Percentiles rank a stretch among this genome's conserved stretches.
Conservation (phyloP, 2,888 invertebrate species). For the Holacanthella duospinosa region DNA sequence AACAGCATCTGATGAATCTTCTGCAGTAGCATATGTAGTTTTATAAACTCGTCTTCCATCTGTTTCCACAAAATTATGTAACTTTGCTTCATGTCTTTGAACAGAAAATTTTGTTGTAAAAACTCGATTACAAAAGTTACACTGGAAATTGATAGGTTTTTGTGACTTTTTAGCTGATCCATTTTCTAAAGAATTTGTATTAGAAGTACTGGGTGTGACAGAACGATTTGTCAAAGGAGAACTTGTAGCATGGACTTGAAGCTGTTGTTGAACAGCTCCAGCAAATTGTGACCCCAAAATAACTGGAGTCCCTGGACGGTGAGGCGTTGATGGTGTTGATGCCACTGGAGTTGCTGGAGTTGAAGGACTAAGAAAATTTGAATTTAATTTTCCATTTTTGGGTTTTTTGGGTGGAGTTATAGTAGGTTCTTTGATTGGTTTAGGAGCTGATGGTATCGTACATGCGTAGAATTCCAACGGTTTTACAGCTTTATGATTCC, state of each 20-base stretch:
- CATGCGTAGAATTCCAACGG: neutral
- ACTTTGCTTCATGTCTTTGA: neutral
- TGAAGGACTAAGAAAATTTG: neutral
- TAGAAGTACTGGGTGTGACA: neutral
- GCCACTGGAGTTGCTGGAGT: neutral
- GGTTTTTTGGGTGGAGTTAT: neutral
- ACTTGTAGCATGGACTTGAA: neutral
- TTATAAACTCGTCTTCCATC: neutral
- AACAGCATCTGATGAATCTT: neutral
- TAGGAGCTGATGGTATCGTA: neutral
- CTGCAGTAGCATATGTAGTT: neutral
- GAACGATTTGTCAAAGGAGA: neutral
- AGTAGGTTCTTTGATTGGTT: neutral
- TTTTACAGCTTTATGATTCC: neutral
- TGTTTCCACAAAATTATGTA: neutral
- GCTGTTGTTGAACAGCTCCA: conserved; percentile 1
- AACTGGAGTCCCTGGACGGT: neutral
- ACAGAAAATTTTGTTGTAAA: neutral
- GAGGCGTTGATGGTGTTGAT: neutral
- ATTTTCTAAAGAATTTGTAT: neutral
- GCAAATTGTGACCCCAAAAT: neutral
- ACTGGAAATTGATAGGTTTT: neutral
- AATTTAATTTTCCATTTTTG: neutral
- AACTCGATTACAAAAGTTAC: conserved; percentile 1
- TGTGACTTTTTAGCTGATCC: neutral